Evolutionary conservation across 2,113 vertebrate species (phyloP).

Genomic region (Tachysurus vachellii): DNA sequence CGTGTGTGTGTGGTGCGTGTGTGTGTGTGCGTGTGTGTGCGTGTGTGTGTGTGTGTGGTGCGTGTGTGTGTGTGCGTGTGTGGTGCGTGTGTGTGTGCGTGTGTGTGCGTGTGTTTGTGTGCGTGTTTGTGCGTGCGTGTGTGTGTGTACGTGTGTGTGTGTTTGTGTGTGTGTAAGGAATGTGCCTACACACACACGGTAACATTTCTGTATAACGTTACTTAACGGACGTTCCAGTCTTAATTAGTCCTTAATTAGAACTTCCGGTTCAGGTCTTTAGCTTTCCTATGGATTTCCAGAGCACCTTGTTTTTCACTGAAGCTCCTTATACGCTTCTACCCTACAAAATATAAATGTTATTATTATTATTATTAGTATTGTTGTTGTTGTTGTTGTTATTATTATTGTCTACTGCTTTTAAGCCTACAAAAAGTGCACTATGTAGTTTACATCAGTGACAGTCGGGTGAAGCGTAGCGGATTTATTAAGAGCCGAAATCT

Average conservation of each 20-base stretch:
- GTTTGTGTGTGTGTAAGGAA: not conserved
- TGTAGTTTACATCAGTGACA: not conserved
- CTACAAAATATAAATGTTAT: not conserved
- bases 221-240: conserved; percentile 1
- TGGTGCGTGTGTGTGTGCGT: not conserved
- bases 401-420: not conserved
- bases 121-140: not conserved
- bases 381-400: not conserved
- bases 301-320: not conserved
- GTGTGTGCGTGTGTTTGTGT: not conserved
- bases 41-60: not conserved
- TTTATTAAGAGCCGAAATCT: not conserved
- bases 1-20: too few relatives aligned
- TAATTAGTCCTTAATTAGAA: conserved; percentile 23
- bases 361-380: not conserved
- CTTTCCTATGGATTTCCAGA: not conserved
- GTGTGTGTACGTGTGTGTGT: not conserved
- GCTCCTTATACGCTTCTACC: not conserved
- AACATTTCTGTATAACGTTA: not conserved
- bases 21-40: not conserved
- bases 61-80: not conserved
- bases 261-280: not conserved
- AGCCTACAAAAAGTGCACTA: not conserved
- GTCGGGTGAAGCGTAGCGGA: not conserved
- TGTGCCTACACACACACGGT: not conserved